Evolutionary conservation across 2,797 vertebrate genomes (phyloP).

Genomic region (Danio jaintianensis): DNA sequence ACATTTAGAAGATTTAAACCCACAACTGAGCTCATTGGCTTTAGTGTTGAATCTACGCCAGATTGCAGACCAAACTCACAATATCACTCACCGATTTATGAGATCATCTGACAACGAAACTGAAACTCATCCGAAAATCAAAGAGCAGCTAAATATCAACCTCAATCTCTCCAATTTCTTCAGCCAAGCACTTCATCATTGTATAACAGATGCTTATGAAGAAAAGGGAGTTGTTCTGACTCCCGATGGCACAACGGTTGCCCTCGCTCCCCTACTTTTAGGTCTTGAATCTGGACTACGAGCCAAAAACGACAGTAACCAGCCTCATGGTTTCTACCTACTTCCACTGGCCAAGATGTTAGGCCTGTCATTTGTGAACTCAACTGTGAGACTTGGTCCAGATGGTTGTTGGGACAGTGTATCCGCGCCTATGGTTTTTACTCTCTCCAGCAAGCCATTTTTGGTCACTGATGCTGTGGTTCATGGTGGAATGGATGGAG

Average conservation of each 20-base stretch:
- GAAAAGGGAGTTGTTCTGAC: slow-evolving; percentile 82
- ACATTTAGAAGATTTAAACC: slow-evolving; percentile 72
- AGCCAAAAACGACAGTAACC: slow-evolving; percentile 49
- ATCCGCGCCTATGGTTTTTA: slow-evolving; percentile 77
- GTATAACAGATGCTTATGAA: slow-evolving; percentile 67
- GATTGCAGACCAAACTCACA: slow-evolving; percentile 64
- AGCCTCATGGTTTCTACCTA: slow-evolving; percentile 65
- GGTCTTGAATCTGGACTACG: slow-evolving; percentile 81
- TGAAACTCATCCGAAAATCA: slow-evolving; percentile 36
- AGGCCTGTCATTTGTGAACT: slow-evolving; percentile 77
- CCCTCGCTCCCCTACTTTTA: slow-evolving; percentile 79
- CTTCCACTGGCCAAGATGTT: slow-evolving; percentile 78
- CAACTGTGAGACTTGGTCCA: slow-evolving; percentile 70
- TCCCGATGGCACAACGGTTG: slow-evolving; percentile 85
- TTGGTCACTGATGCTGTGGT: slow-evolving; percentile 80
- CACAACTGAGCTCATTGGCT: slow-evolving; percentile 44
- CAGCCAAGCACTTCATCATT: slow-evolving; percentile 69
- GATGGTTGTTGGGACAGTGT: slow-evolving; percentile 87
- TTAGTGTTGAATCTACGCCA: slow-evolving; percentile 65
- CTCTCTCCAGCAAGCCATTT: slow-evolving; percentile 69
- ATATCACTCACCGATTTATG: slow-evolving; percentile 70
- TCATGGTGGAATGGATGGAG: slow-evolving; percentile 88
- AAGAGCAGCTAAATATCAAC: slow-evolving; percentile 66
- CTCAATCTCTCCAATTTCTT: slow-evolving; percentile 71
- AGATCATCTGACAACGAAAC: slow-evolving; percentile 56